phyloP scores from a whole-genome alignment of 2,113 vertebrate genomes.

The human region GRCh38 chr17:67759501-67760000 shows the following conservation, averaged over 20 bases:
- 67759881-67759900: neutral
- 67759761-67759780: constrained; percentile 28
- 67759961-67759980: neutral
- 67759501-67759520: neutral
- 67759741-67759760: neutral
- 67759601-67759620: neutral
- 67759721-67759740: neutral
- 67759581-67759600: neutral
- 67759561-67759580: neutral
- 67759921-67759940: neutral
- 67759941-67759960: neutral
- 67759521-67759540: neutral
- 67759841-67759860: neutral
- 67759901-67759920: neutral
- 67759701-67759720: neutral
- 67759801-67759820: neutral
- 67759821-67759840: neutral
- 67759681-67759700: neutral
- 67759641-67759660: neutral
- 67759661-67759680: neutral
- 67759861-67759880: neutral
- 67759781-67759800: neutral
- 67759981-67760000: neutral
- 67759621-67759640: neutral
- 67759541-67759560: neutral